Evolutionary conservation across 2,797 vertebrate genomes (phyloP).

Genomic region (Margarornis squamiger): DNA sequence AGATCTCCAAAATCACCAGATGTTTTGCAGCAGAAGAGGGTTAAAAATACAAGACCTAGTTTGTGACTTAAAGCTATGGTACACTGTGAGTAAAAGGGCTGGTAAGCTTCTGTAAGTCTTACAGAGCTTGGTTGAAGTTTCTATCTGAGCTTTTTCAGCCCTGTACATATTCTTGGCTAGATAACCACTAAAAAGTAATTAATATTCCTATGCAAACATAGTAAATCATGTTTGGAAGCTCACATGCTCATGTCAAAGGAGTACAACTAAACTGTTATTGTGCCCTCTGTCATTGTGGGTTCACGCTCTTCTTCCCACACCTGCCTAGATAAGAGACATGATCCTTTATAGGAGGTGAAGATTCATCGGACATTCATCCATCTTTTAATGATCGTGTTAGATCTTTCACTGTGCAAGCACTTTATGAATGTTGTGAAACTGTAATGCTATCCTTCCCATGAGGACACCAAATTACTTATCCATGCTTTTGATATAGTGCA

Average conservation of each 20-base stretch:
- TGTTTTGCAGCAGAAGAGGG: neutral
- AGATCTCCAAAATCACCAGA: neutral
- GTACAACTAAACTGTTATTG: neutral
- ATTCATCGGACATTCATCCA: neutral
- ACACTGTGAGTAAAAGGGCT: neutral
- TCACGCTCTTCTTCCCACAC: neutral
- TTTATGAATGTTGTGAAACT: neutral
- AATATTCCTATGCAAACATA: neutral
- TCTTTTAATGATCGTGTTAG: neutral
- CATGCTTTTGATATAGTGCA: neutral
- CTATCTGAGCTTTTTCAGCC: neutral
- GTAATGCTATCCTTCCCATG: neutral
- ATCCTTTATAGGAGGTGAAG: neutral
- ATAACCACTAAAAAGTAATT: neutral
- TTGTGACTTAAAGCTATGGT: neutral
- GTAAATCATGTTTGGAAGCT: neutral
- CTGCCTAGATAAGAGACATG: slow-evolving; percentile 3
- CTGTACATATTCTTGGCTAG: neutral
- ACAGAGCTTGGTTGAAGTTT: neutral
- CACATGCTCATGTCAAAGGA: neutral
- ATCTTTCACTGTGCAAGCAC: neutral
- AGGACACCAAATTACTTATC: slow-evolving; percentile 1
- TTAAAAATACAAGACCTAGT: neutral
- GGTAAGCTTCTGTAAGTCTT: neutral
- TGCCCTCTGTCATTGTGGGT: neutral